phyloP scores from a whole-genome alignment of 1,140 invertebrate genomes.

The Drosophila ogumai region DNA sequence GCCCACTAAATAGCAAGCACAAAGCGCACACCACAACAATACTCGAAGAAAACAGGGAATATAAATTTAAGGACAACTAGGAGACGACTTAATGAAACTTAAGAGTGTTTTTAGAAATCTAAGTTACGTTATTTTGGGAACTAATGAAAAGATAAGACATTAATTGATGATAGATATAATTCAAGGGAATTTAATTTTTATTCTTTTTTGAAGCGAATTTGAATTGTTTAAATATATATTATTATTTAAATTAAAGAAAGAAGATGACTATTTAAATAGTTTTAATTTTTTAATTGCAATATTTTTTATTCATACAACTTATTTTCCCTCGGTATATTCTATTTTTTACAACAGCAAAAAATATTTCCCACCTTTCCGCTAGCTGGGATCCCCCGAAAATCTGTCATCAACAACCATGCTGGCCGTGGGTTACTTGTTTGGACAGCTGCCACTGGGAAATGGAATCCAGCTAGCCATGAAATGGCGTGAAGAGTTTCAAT shows the following conservation, averaged over 20 bases:
- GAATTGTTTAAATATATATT: too few species aligned
- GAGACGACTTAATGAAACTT: background rate
- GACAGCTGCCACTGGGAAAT: conserved; percentile 60
- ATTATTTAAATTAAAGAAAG: too few species aligned
- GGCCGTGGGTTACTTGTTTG: conserved; percentile 55
- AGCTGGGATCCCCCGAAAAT: background rate
- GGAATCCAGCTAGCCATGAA: conserved; percentile 5
- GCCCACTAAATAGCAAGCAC: conserved; percentile 41
- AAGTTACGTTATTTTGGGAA: too few species aligned
- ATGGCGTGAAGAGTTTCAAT: conserved; percentile 57
- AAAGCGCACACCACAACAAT: conserved; percentile 46
- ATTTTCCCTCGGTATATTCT: background rate
- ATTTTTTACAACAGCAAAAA: background rate
- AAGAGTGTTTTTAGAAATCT: background rate
- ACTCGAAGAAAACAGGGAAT: conserved; percentile 19
- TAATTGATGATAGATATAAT: too few species aligned
- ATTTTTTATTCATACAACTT: background rate
- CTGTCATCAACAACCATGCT: conserved; percentile 28
- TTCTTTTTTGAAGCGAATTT: too few species aligned
- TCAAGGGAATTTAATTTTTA: too few species aligned
- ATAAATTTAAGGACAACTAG: conserved; percentile 24
- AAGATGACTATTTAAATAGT: too few species aligned
- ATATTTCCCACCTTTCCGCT: background rate
- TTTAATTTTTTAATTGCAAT: background rate
- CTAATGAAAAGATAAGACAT: too few species aligned